Conservation (phyloP, 2,797 vertebrate genomes). For the Heteromormyrus szaboi region DNA sequence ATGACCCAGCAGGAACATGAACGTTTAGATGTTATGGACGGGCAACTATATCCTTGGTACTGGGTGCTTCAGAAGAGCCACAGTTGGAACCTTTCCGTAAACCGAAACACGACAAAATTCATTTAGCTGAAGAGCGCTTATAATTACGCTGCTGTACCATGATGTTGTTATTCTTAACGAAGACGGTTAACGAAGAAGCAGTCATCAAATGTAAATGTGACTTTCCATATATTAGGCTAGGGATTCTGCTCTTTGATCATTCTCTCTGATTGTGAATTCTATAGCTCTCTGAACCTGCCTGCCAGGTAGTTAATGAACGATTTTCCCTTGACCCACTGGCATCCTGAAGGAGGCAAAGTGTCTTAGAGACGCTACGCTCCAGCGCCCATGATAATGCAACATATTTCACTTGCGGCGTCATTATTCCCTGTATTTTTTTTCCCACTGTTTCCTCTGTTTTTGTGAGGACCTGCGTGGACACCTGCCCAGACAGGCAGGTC, state of each 20-base stretch:
- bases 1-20: neutral
- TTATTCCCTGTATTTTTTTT: neutral
- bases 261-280: neutral
- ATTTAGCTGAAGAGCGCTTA: neutral
- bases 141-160: neutral
- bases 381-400: neutral
- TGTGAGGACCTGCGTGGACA: neutral
- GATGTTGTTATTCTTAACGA: neutral
- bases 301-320: constrained; percentile 7
- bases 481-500: neutral
- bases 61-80: neutral
- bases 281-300: neutral
- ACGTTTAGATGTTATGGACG: neutral
- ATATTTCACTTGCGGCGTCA: neutral
- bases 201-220: neutral
- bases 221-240: neutral
- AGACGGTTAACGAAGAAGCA: neutral
- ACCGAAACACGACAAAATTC: neutral
- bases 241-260: neutral
- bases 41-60: neutral
- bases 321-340: constrained; percentile 1
- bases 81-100: neutral
- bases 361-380: neutral
- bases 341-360: neutral
- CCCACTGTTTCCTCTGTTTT: neutral